Conservation (phyloP, 2,113 vertebrate species). For the Ivindomyrus marchei region DNA sequence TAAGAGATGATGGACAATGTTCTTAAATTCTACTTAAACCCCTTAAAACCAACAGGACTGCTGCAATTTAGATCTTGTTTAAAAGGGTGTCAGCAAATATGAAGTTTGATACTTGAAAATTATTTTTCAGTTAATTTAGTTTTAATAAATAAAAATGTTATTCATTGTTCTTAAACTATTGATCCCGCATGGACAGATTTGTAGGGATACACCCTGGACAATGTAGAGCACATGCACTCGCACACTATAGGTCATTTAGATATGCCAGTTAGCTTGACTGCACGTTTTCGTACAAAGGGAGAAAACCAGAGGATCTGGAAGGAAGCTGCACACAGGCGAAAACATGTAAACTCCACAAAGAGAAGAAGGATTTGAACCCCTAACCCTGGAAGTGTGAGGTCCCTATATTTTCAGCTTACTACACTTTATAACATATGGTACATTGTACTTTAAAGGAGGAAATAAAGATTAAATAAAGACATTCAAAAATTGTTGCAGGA, state of each 20-base stretch:
- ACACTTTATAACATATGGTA: background rate
- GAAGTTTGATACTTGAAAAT: background rate
- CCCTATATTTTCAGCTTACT: background rate
- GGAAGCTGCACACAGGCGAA: background rate
- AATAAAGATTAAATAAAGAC: background rate
- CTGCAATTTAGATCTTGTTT: background rate
- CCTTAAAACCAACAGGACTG: background rate
- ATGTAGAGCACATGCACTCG: too few relatives aligned
- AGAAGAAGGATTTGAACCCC: too few relatives aligned
- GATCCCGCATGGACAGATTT: too few relatives aligned
- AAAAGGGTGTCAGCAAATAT: background rate
- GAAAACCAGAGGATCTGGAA: too few relatives aligned
- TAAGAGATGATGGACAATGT: background rate
- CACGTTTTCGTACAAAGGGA: too few relatives aligned
- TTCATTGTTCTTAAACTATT: background rate
- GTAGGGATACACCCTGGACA: too few relatives aligned
- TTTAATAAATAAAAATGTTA: background rate
- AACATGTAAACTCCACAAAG: background rate
- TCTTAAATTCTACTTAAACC: background rate
- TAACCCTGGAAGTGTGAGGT: background rate
- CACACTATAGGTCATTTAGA: too few relatives aligned
- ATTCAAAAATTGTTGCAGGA: background rate
- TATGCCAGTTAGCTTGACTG: too few relatives aligned
- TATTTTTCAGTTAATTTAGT: background rate
- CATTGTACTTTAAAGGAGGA: background rate